Percentiles rank a stretch among this genome's conserved stretches.
These are phyloP conservation scores for Oxyscelio sp. DNA, from an alignment of 2,888 invertebrate genomes.

Conservation along the genomic window DNA sequence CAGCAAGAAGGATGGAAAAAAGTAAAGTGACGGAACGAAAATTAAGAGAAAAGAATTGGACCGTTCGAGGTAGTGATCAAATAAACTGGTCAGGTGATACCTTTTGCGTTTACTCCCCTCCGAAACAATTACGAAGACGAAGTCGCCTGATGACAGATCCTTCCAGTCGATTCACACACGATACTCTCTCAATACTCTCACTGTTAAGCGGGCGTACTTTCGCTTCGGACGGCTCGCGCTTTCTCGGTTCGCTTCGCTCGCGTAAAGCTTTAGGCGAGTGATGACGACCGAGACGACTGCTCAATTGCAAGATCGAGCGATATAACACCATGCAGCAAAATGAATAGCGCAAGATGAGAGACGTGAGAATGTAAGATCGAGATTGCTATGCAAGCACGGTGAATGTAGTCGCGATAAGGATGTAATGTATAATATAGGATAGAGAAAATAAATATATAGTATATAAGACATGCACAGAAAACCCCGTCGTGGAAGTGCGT, in stretches of 20 bases:
- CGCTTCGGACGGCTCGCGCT: too few species aligned
- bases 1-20: conserved; percentile 21
- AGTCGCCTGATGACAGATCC: conserved; percentile 63
- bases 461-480: conserved; percentile 84
- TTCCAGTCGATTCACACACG: too few species aligned
- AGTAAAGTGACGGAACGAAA: too few species aligned
- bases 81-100: conserved; percentile 66
- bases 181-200: too few species aligned
- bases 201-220: too few species aligned
- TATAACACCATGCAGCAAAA: conserved; percentile 79
- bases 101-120: conserved; percentile 72
- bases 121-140: conserved; percentile 68
- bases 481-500: conserved; percentile 79
- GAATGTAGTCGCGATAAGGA: conserved; percentile 81
- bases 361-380: conserved; percentile 83
- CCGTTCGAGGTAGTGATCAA: too few species aligned
- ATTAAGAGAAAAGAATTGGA: too few species aligned
- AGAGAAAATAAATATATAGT: too few species aligned
- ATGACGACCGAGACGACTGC: conserved; percentile 70
- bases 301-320: conserved; percentile 75
- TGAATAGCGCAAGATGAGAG: conserved; percentile 79
- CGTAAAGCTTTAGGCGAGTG: conserved; percentile 68
- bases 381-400: conserved; percentile 80
- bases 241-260: conserved; percentile 75
- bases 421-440: conserved; percentile 74